Evolutionary conservation across 2,113 vertebrate genomes (phyloP).

Genomic region (Oreochromis tanganicae): DNA sequence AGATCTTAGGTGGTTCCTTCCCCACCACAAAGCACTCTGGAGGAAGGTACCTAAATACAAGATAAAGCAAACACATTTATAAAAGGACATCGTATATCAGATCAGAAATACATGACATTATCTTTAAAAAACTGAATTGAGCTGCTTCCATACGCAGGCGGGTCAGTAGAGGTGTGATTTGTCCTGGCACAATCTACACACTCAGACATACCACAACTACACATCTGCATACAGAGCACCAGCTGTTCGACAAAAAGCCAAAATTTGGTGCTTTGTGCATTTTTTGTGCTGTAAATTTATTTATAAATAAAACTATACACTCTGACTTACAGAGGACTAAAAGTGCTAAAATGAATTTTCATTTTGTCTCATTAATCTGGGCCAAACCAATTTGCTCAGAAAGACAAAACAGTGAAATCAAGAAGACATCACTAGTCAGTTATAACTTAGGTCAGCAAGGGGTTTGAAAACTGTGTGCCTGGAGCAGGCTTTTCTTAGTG

Average conservation of each 20-base stretch:
- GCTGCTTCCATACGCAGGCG: not conserved
- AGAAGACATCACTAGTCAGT: not conserved
- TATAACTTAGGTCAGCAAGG: not conserved
- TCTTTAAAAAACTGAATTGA: not conserved
- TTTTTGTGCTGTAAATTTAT: not conserved
- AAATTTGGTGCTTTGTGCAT: not conserved
- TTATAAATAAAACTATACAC: not conserved
- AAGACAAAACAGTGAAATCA: not conserved
- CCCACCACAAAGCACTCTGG: slow-evolving; percentile 99
- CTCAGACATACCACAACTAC: not conserved
- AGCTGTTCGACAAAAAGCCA: rapidly evolving
- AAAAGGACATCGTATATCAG: rapidly evolving
- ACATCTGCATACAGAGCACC: not conserved
- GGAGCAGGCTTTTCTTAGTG: not conserved
- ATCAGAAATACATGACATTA: not conserved
- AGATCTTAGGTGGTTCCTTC: slow-evolving; percentile 98
- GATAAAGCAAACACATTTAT: not conserved
- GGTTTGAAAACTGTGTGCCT: not conserved
- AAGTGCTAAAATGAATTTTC: rapidly evolving
- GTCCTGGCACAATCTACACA: not conserved
- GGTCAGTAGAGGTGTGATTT: rapidly evolving
- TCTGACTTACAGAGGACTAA: not conserved
- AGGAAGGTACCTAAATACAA: slow-evolving; percentile 86
- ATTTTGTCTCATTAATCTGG: not conserved
- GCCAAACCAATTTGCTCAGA: not conserved